Conservation (phyloP, 2,113 vertebrate genomes). For the Otis tarda region DNA sequence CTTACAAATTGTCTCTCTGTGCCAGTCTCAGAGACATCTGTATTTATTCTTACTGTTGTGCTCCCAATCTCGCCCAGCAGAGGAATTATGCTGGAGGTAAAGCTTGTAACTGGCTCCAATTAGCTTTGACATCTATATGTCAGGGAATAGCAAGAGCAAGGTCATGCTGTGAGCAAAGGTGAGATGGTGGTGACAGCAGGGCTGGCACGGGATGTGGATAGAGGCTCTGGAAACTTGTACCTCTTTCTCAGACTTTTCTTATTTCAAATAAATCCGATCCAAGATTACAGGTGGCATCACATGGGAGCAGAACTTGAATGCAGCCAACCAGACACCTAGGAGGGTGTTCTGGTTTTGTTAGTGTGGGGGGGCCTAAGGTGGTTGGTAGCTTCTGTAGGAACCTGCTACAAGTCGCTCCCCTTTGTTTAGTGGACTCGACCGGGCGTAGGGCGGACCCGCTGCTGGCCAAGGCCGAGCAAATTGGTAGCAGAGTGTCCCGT, state of each 20-base stretch:
- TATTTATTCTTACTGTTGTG: background rate
- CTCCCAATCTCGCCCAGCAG: background rate
- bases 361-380: too few species aligned
- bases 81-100: background rate
- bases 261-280: background rate
- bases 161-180: background rate
- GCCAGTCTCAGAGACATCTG: background rate
- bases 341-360: background rate
- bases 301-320: background rate
- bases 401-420: too few species aligned
- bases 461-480: too few species aligned
- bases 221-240: background rate
- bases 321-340: background rate
- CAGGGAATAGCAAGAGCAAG: background rate
- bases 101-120: background rate
- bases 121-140: background rate
- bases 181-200: fast-evolving
- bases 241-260: background rate
- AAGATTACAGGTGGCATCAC: background rate
- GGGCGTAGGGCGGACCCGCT: too few species aligned
- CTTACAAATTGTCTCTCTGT: background rate
- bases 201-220: background rate
- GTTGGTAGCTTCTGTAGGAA: too few species aligned
- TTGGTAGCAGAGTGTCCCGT: too few species aligned
- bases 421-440: too few species aligned